These are phyloP conservation scores for Phyllostomus discolor DNA, from an alignment of 2,113 vertebrate species.

Conservation along the genomic window DNA sequence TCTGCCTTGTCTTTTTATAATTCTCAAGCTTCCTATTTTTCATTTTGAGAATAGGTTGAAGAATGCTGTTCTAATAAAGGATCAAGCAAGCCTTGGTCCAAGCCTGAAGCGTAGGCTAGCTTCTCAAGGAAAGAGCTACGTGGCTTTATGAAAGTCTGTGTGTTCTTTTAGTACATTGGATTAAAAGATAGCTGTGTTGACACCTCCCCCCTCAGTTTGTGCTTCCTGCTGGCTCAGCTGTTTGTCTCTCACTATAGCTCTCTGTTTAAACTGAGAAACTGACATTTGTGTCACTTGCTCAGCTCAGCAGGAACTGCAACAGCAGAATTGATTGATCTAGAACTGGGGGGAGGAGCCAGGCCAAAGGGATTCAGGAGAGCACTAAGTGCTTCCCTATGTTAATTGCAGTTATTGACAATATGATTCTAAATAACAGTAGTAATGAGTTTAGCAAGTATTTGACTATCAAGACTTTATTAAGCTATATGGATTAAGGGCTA, in stretches of 20 bases:
- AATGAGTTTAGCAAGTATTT: background rate
- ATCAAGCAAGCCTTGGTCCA: background rate
- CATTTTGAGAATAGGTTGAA: background rate
- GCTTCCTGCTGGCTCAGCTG: slow-evolving; percentile 58
- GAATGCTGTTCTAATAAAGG: background rate
- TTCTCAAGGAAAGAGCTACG: background rate
- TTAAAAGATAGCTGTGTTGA: slow-evolving; percentile 23
- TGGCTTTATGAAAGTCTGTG: background rate
- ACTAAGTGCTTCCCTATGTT: background rate
- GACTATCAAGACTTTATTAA: background rate
- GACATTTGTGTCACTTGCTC: slow-evolving; percentile 52
- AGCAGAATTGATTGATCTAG: slow-evolving; percentile 27
- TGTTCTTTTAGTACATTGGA: slow-evolving; percentile 46
- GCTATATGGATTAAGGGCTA: background rate
- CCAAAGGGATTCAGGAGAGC: slow-evolving; percentile 2
- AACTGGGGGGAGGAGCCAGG: background rate
- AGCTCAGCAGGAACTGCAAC: slow-evolving; percentile 38
- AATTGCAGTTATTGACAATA: background rate
- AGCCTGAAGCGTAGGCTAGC: background rate
- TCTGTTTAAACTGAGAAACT: background rate
- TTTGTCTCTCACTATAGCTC: background rate
- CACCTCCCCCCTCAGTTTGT: slow-evolving; percentile 34
- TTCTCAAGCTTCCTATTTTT: background rate
- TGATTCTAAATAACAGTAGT: background rate
- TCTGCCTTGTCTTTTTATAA: background rate